A percentile compares a stretch with the other conserved stretches of the same genome.
Conservation (phyloP, 2,888 invertebrate species). For the Lithophane ornitopus region DNA sequence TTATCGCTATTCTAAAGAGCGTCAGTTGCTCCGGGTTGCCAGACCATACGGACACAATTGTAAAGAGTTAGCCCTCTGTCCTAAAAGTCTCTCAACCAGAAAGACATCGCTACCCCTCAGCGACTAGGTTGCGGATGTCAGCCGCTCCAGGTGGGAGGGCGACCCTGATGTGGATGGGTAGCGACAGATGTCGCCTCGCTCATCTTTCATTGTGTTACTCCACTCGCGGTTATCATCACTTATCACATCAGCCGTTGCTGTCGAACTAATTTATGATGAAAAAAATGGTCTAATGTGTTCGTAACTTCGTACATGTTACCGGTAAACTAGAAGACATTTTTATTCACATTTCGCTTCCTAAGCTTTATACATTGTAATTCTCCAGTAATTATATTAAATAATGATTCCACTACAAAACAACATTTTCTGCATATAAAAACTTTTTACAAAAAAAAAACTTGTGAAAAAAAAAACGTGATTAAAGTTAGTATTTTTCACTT, state of each 20-base stretch:
- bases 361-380: too few species aligned
- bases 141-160: slow-evolving; percentile 18
- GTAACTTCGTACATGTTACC: slow-evolving; percentile 24
- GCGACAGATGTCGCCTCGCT: slow-evolving; percentile 8
- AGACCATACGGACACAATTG: not conserved
- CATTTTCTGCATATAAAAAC: not conserved
- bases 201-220: not conserved
- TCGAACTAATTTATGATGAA: slow-evolving; percentile 20
- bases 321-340: slow-evolving; percentile 7
- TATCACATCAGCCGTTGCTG: slow-evolving; percentile 30
- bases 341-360: not conserved
- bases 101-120: not conserved
- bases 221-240: slow-evolving; percentile 42
- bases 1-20: not conserved
- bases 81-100: not conserved
- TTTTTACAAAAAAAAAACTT: too few species aligned
- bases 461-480: too few species aligned
- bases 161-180: slow-evolving; percentile 27
- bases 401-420: not conserved
- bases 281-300: slow-evolving; percentile 11
- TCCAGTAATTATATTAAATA: not conserved
- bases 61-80: not conserved
- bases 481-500: too few species aligned
- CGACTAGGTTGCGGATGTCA: slow-evolving; percentile 20
- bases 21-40: not conserved